These are phyloP conservation scores for Hirtodrosophila cameraria DNA, from an alignment of 2,888 invertebrate species.

Conservation along the genomic window DNA sequence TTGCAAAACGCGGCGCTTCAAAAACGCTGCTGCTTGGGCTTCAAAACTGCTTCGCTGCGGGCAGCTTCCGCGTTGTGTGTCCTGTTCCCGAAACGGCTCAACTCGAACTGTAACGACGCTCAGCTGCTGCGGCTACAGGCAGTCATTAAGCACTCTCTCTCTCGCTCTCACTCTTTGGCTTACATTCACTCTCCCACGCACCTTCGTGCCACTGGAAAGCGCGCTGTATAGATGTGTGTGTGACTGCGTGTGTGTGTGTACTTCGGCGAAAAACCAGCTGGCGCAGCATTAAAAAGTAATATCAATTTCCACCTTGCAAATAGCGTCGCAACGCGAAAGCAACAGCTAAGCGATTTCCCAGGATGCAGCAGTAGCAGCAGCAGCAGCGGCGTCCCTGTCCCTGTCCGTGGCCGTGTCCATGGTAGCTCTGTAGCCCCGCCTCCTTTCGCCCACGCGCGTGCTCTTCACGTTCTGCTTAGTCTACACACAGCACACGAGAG, in stretches of 20 bases:
- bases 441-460: slow-evolving; percentile 67
- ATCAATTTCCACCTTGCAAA: slow-evolving; percentile 78
- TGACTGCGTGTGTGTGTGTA: slow-evolving; percentile 8
- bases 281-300: slow-evolving; percentile 80
- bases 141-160: slow-evolving; percentile 29
- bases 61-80: slow-evolving; percentile 73
- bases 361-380: slow-evolving; percentile 64
- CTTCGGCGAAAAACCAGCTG: slow-evolving; percentile 59
- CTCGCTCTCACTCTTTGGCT: slow-evolving; percentile 15
- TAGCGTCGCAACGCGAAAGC: slow-evolving; percentile 64
- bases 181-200: slow-evolving; percentile 35
- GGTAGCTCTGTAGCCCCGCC: slow-evolving; percentile 58
- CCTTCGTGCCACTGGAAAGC: slow-evolving; percentile 60
- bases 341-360: slow-evolving; percentile 79
- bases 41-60: slow-evolving; percentile 27
- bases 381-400: slow-evolving; percentile 10
- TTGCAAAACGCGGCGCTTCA: slow-evolving; percentile 48
- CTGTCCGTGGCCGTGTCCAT: slow-evolving; percentile 13
- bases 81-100: slow-evolving; percentile 76
- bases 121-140: slow-evolving; percentile 54
- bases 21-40: slow-evolving; percentile 22
- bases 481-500: slow-evolving; percentile 51
- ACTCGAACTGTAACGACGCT: slow-evolving; percentile 76
- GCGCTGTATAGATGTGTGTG: neutral
- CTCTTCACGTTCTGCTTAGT: slow-evolving; percentile 55